phyloP scores from a whole-genome alignment of 2,888 invertebrate genomes.

The Dromius quadrimaculatus region DNA sequence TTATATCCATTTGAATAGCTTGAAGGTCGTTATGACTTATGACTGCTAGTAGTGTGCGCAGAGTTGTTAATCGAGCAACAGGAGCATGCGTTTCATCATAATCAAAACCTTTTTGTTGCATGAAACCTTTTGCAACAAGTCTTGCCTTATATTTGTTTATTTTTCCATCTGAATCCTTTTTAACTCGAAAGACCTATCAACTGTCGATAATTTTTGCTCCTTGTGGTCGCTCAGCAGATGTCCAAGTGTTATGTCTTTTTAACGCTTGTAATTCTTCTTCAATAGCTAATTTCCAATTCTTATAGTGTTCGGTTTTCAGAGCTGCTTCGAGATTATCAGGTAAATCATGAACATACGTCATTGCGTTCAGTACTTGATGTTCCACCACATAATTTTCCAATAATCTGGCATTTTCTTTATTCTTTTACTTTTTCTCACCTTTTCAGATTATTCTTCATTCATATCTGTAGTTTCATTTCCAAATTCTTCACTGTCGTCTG shows the following conservation, averaged over 20 bases:
- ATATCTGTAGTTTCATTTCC: neutral
- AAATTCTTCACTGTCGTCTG: neutral
- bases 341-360: too few relatives aligned
- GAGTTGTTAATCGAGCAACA: neutral
- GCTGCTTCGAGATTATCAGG: too few relatives aligned
- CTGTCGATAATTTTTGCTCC: slow-evolving; percentile 31
- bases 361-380: too few relatives aligned
- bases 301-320: slow-evolving; percentile 23
- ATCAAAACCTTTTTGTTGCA: too few relatives aligned
- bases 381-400: too few relatives aligned
- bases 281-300: slow-evolving; percentile 54
- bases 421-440: neutral
- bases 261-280: slow-evolving; percentile 54
- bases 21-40: slow-evolving; percentile 52
- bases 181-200: slow-evolving; percentile 53
- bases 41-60: slow-evolving; percentile 53
- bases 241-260: slow-evolving; percentile 3
- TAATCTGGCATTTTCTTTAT: too few relatives aligned
- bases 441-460: neutral
- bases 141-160: neutral
- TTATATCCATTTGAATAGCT: slow-evolving; percentile 57
- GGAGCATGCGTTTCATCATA: neutral
- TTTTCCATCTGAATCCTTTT: neutral
- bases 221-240: neutral
- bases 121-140: too few relatives aligned